Evolutionary conservation across 2,888 invertebrate species (phyloP), one percentile per base, ranked within the genome.

Genomic region (Ochropleura leucogaster): DNA sequence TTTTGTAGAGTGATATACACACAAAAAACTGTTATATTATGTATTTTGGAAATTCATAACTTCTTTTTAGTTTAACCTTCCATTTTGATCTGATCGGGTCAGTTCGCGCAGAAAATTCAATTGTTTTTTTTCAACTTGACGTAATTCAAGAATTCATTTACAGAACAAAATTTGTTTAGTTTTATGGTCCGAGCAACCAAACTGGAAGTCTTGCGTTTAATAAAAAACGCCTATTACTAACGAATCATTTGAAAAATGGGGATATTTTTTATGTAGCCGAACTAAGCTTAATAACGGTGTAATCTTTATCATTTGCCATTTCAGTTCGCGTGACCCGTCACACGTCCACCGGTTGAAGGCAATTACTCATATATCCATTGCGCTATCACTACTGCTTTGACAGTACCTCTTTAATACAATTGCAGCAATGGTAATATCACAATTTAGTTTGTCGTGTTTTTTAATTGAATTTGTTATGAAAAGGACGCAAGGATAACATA

Each of bases 291-390:
- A 69, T 75, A 40, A 20, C 60, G n/a, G 59, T 70, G 44, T 80
- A 73, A 80, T 70, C 69, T 80, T 74, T 70, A 74, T 16, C 55
- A 59, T 68, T 82, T 82, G 59, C 63, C 64, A 82, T 78, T 78
- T 60, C 57, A 70, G 69, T 73, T 80, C 55, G 82, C 80, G 74
- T 82, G 80, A 81, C 78, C 70, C 64, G 18, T 65, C 82, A 78
- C 78, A 63, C 67, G 80, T 68, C 62, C 20, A 16, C 20, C 59
- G 68, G 30, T 59, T 66, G 78, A 83, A 71, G 44, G 62, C 70
- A 82, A 71, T 83, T 79, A 69, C 65, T 83, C 68, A 75, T 64
- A 67, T 75, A 72, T 75, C 68, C 80, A 82, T 79, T 82, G 72
- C 76, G 53, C 47, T 76, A 72, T 80, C 69, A 76, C 40, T 76